Percentiles rank a stretch among this genome's conserved stretches.
Conservation (phyloP, 2,797 vertebrate species). For the Paramormyrops hopkinsi region DNA sequence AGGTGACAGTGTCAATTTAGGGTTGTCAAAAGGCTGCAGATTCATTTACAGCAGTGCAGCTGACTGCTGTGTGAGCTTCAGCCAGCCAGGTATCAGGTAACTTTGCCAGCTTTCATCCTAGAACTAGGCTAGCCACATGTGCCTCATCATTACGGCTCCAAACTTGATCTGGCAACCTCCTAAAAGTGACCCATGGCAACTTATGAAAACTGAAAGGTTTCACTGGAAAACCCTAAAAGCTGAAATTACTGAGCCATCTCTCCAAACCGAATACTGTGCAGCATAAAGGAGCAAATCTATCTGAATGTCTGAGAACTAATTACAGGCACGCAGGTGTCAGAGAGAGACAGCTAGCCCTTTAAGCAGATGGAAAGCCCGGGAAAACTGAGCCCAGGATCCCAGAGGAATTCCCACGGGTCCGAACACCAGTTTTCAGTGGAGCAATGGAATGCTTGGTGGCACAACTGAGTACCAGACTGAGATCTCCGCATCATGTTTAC, state of each 20-base stretch:
- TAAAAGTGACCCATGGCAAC: not conserved
- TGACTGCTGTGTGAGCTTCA: constrained; percentile 10
- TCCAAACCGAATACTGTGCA: constrained; percentile 26
- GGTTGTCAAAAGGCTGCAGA: not conserved
- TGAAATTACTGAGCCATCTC: constrained; percentile 20
- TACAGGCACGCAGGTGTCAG: not conserved
- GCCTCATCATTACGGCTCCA: not conserved
- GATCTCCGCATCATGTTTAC: constrained; percentile 52
- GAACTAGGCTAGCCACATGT: not conserved
- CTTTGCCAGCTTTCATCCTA: constrained; percentile 7
- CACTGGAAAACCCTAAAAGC: not conserved
- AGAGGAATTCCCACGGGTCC: constrained; percentile 44
- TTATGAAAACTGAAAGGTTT: not conserved
- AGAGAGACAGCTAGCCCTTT: constrained; percentile 27
- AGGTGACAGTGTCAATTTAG: not conserved
- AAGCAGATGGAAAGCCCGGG: constrained; percentile 41
- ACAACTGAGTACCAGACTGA: constrained; percentile 53
- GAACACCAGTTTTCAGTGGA: constrained; percentile 49
- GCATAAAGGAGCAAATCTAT: constrained; percentile 27
- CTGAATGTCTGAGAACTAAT: constrained; percentile 29
- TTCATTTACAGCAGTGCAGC: constrained; percentile 11
- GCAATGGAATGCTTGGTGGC: constrained; percentile 61
- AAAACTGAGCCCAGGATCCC: constrained; percentile 43
- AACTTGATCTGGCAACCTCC: not conserved
- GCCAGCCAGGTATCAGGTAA: not conserved